These are phyloP conservation scores for Chrysolina haemoptera DNA, from an alignment of 2,888 invertebrate species.

Conservation along the genomic window DNA sequence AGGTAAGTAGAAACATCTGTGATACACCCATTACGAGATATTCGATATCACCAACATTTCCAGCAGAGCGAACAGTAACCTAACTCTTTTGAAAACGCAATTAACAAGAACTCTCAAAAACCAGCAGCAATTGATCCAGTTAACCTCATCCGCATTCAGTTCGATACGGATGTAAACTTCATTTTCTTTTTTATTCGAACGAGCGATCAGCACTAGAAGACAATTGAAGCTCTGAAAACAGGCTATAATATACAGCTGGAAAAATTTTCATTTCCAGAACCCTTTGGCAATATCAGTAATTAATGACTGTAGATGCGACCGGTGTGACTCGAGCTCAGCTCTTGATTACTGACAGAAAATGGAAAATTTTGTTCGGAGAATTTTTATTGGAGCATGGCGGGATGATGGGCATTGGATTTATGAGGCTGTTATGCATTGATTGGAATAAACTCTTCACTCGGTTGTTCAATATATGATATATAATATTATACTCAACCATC, in stretches of 20 bases:
- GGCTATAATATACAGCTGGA: not conserved
- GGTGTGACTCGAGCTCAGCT: not conserved
- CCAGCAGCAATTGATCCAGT: not conserved
- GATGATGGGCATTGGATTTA: not conserved
- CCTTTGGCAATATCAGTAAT: not conserved
- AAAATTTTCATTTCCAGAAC: not conserved
- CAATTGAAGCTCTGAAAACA: not conserved
- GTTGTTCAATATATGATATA: no score
- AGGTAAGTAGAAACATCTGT: not conserved
- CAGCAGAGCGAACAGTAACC: not conserved
- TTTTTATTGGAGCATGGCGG: not conserved
- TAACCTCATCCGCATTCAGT: not conserved
- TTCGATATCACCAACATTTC: not conserved
- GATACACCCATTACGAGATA: not conserved
- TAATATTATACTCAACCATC: no score
- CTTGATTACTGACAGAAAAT: not conserved
- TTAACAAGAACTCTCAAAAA: not conserved
- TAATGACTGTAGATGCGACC: not conserved
- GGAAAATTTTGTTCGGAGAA: not conserved
- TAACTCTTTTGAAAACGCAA: not conserved
- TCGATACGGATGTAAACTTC: not conserved
- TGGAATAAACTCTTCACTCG: no score
- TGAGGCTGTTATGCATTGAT: no score
- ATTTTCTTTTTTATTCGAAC: constrained; percentile 3
- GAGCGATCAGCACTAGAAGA: not conserved